phyloP scores from a whole-genome alignment of 2,888 invertebrate species.

The Galeopsomyia nigrocyanea region DNA sequence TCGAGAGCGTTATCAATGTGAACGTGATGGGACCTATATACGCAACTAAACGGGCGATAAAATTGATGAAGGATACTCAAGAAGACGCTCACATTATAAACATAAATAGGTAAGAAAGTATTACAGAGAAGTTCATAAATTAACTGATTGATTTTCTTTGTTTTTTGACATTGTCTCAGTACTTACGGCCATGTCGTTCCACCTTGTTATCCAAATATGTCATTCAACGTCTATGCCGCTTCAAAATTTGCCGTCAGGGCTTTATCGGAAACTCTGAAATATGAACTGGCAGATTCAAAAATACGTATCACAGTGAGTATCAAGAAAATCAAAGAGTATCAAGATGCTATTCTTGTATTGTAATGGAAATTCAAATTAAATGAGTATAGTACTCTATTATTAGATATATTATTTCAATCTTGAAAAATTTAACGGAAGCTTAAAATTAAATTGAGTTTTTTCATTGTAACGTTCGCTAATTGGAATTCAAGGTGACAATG shows the following conservation, averaged over 20 bases:
- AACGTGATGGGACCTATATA: constrained; percentile 53
- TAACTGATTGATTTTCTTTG: background rate
- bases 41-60: constrained; percentile 51
- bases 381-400: background rate
- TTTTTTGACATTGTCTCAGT: constrained; percentile 48
- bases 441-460: background rate
- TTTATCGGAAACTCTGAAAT: constrained; percentile 73
- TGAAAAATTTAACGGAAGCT: background rate
- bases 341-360: background rate
- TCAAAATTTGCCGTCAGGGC: constrained; percentile 74
- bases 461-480: background rate
- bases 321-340: background rate
- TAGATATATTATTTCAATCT: background rate
- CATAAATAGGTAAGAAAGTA: constrained; percentile 47
- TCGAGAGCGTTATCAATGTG: constrained; percentile 47
- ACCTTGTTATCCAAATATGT: constrained; percentile 52
- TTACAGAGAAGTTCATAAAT: background rate
- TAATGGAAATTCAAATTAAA: no score
- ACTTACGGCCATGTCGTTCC: constrained; percentile 69
- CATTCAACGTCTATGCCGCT: constrained; percentile 71
- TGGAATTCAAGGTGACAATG: background rate
- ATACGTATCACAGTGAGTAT: constrained; percentile 42
- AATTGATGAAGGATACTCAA: constrained; percentile 49
- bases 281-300: constrained; percentile 67
- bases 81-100: constrained; percentile 51